These are phyloP conservation scores for Dendrolimus pini DNA, from an alignment of 2,888 invertebrate genomes.

Conservation along the genomic window DNA sequence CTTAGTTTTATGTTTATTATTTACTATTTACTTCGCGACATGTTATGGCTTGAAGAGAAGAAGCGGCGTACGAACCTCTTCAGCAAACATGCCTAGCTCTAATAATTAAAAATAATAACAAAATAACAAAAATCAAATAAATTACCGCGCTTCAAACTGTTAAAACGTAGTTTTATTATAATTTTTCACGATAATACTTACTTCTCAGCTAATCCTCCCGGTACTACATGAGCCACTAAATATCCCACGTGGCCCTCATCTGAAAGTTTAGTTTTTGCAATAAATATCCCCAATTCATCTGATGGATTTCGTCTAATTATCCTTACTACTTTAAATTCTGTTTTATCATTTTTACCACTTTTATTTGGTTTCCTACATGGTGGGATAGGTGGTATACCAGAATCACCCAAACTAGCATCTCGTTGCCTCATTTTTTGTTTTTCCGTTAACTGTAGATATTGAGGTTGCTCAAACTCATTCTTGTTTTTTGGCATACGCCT, in stretches of 20 bases:
- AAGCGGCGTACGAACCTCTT: no score
- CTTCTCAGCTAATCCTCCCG: slow-evolving; percentile 82
- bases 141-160: no score
- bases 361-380: slow-evolving; percentile 56
- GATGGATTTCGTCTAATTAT: slow-evolving; percentile 72
- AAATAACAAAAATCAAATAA: no score
- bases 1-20: no score
- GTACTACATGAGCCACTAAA: slow-evolving; percentile 82
- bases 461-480: slow-evolving; percentile 55
- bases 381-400: slow-evolving; percentile 70
- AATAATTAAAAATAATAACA: no score
- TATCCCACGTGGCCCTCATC: slow-evolving; percentile 80
- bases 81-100: no score
- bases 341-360: slow-evolving; percentile 45
- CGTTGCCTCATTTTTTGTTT: slow-evolving; percentile 70
- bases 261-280: slow-evolving; percentile 79
- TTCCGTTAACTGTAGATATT: slow-evolving; percentile 64
- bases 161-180: no score
- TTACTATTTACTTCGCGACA: no score
- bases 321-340: slow-evolving; percentile 71
- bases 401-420: slow-evolving; percentile 48
- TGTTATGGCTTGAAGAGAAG: no score
- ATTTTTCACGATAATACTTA: slow-evolving; percentile 36
- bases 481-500: slow-evolving; percentile 64
- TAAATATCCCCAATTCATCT: slow-evolving; percentile 84